Evolutionary conservation across 1,140 invertebrate genomes (phyloP).

Genomic region (Teleogryllus occipitalis): DNA sequence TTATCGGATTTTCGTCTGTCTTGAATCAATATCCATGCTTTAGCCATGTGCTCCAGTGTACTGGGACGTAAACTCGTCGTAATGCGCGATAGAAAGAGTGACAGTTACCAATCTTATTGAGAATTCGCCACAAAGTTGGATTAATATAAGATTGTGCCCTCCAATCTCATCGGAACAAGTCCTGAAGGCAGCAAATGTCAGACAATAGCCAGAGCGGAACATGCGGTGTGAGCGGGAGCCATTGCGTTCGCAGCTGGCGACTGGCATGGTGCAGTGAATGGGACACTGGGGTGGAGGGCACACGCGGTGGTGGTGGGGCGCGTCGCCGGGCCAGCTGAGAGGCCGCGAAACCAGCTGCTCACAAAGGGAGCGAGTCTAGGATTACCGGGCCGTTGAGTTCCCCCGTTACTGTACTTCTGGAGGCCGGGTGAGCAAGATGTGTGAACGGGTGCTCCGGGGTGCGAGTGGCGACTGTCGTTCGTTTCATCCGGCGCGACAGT

Average conservation of each 20-base stretch:
- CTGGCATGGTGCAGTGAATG: slow-evolving; percentile 20
- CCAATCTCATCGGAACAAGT: slow-evolving; percentile 15
- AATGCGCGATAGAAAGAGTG: slow-evolving; percentile 13
- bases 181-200: slow-evolving; percentile 22
- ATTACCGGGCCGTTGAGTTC: neutral
- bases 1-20: slow-evolving; percentile 28
- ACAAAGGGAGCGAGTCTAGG: slow-evolving; percentile 3
- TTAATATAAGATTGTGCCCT: neutral
- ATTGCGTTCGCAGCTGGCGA: slow-evolving; percentile 23
- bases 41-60: slow-evolving; percentile 25
- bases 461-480: neutral
- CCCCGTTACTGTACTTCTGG: neutral
- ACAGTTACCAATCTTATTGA: slow-evolving; percentile 16
- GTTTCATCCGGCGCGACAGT: slow-evolving; percentile 22
- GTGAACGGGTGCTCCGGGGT: neutral
- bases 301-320: neutral
- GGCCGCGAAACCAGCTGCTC: slow-evolving; percentile 9
- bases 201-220: slow-evolving; percentile 23
- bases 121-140: slow-evolving; percentile 9
- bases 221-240: slow-evolving; percentile 20
- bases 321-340: slow-evolving; percentile 11
- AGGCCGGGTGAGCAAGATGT: neutral
- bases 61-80: slow-evolving; percentile 13
- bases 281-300: neutral
- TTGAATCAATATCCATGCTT: slow-evolving; percentile 26